Conservation (phyloP, 2,797 vertebrate species). For the Pristis pectinata region DNA sequence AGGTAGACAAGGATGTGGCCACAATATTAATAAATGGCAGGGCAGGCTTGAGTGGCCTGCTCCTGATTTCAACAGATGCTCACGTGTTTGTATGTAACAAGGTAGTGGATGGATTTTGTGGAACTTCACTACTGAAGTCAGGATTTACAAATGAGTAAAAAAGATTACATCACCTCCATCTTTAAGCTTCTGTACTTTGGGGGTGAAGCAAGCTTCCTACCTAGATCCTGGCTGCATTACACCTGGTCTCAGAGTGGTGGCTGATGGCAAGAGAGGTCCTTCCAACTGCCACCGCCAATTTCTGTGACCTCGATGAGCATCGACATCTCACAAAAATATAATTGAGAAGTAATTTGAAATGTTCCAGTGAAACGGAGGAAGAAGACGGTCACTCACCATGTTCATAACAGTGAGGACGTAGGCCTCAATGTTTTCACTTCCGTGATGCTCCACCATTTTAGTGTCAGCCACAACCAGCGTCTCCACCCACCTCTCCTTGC, state of each 20-base stretch:
- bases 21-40: no score
- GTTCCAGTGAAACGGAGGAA: neutral
- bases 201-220: no score
- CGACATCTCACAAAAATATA: neutral
- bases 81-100: no score
- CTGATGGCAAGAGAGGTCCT: neutral
- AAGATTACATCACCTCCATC: no score
- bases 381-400: constrained; percentile 68
- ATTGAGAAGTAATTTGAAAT: neutral
- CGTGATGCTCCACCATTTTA: constrained; percentile 91
- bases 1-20: no score
- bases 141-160: no score
- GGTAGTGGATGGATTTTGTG: no score
- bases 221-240: no score
- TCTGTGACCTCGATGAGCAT: neutral
- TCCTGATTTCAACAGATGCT: no score
- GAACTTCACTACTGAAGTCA: no score
- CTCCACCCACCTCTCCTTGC: constrained; percentile 95
- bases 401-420: constrained; percentile 94
- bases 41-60: no score
- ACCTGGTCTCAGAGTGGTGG: neutral
- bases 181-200: no score
- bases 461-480: constrained; percentile 88
- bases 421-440: constrained; percentile 71
- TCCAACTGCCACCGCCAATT: neutral